Evolutionary conservation across 2,113 vertebrate species (phyloP), one percentile per base, ranked within the genome.

Genomic region (Amblyornis subalaris): DNA sequence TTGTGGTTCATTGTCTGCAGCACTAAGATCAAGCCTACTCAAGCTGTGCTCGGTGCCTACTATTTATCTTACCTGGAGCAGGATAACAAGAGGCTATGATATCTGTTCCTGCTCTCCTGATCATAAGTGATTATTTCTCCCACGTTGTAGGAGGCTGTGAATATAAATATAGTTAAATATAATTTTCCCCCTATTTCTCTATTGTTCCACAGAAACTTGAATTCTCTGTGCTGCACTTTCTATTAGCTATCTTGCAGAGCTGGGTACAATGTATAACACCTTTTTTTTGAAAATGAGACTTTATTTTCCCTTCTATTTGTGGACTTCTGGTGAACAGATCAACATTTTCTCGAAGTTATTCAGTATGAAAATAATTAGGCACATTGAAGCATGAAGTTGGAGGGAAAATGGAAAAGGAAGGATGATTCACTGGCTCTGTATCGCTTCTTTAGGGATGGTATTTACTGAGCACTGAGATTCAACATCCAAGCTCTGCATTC

Each of bases 91-190:
- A 69, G 70, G 22, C 50, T 74, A 35, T 81, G 82, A 44, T 85
- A 88, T 53, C 66, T 12, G 11, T 67, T 54, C 91, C 89, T 69
- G 42, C 62, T 50, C 50, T 88, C 42, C 75, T 85, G n/a, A 91
- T 92, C 38, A 44, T 31, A 82, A 47, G 74, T 4, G 10, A 62
- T 88, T 85, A 76, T 85, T 95, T 87, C 66, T 69, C 84, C 55
- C 48, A 62, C 12, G 1, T 77, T 53, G 36, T 76, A 66, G 72
- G 55, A 86, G 33, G 22, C 35, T 67, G 60, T 74, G 88, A 82
- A 85, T 87, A 79, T 70, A 93, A 94, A 93, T 73, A 90, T 7
- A 26, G 36, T 62, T 91, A 94, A 94, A 92, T 89, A 91, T n/a
- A 93, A 31, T 81, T 93, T 84, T n/a, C 12, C 28, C 12, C 8